These are phyloP conservation scores for Pungitius pungitius DNA, from an alignment of 2,113 vertebrate species.

Conservation along the genomic window DNA sequence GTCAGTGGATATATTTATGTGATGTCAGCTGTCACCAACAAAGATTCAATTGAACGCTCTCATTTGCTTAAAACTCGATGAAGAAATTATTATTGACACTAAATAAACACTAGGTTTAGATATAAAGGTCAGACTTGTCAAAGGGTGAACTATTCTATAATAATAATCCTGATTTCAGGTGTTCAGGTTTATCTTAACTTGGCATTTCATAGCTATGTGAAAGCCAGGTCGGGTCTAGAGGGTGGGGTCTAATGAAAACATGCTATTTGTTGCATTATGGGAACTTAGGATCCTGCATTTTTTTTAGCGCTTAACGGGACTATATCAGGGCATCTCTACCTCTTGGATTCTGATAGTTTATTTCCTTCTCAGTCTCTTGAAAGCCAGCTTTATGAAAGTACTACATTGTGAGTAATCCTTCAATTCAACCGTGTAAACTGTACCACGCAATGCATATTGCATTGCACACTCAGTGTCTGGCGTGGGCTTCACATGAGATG, in stretches of 20 bases:
- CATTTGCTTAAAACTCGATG: slow-evolving; percentile 10
- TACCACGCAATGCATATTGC: neutral
- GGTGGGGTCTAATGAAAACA: neutral
- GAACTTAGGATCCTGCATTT: neutral
- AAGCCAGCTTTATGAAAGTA: neutral
- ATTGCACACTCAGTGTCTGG: neutral
- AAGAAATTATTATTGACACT: slow-evolving; percentile 2
- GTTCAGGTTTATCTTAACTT: slow-evolving; percentile 10
- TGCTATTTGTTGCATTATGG: neutral
- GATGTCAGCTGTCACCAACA: slow-evolving; percentile 20
- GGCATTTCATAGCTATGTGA: neutral
- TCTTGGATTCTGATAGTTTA: neutral
- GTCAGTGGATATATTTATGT: slow-evolving; percentile 27
- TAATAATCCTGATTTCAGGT: slow-evolving; percentile 13
- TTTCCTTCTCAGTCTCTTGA: neutral
- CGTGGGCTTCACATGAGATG: neutral
- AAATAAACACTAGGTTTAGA: neutral
- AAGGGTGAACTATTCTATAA: neutral
- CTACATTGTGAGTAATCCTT: neutral
- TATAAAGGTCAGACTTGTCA: slow-evolving; percentile 22
- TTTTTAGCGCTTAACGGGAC: neutral
- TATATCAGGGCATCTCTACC: neutral
- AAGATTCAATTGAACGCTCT: slow-evolving; percentile 10
- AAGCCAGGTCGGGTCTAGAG: neutral
- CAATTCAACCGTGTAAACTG: neutral